Evolutionary conservation across 2,113 vertebrate species (phyloP).

Genomic region (Cisticola juncidis): DNA sequence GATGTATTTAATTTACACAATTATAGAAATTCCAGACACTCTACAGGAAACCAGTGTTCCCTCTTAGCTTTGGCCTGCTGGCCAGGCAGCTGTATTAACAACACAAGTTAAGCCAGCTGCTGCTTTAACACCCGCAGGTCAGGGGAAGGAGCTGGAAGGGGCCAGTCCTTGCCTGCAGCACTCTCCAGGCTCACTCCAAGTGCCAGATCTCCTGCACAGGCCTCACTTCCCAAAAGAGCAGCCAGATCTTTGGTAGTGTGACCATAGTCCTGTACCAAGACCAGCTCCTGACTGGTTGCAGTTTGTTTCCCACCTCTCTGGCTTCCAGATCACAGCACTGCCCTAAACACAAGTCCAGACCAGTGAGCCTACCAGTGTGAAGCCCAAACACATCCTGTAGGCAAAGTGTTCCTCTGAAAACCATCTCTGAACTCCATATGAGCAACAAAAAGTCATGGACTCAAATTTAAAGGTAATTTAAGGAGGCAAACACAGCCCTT

Average conservation of each 20-base stretch:
- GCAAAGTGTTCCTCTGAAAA: background rate
- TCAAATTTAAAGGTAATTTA: background rate
- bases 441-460: background rate
- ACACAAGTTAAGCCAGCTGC: background rate
- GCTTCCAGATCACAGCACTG: background rate
- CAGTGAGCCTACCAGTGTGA: background rate
- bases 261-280: background rate
- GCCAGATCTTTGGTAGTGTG: rapidly evolving
- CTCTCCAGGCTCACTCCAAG: background rate
- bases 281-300: background rate
- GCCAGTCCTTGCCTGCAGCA: background rate
- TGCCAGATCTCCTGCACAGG: background rate
- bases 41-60: background rate
- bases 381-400: background rate
- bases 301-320: background rate
- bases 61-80: background rate
- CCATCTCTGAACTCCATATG: background rate
- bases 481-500: background rate
- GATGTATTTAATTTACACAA: background rate
- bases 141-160: background rate
- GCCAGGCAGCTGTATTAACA: background rate
- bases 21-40: background rate
- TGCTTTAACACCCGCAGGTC: background rate
- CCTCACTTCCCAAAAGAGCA: background rate
- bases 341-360: background rate